Base-by-base conservation (phyloP, 2,888 invertebrate genomes). In the Pollenia labialis region DNA sequence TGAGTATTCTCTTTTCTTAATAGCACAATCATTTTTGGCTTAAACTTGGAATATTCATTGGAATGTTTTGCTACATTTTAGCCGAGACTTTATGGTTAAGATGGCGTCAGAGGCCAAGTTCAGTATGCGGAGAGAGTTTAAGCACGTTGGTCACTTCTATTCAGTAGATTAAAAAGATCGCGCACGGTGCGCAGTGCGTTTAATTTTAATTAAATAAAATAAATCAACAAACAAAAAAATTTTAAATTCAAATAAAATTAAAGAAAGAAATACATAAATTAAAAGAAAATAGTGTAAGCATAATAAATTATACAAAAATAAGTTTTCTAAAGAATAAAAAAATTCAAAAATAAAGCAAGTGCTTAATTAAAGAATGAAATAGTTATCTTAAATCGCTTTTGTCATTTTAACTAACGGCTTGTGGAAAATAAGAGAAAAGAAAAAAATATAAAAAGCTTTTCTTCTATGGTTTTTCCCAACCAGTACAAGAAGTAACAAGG, bases 31-130 rank as follows among this genome's bases (percentile, higher is more conserved):
- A 52, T 54, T 60, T 76, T 42, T 79, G 71, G 85, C 85, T 85
- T 80, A 66, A 75, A 83, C 60, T 81, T 66, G 76, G 74, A 66
- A 89, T 83, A 89, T 54, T 88, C 85, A 88, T 32, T 81, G 84
- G 87, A 85, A 82, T 79, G 68, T 72, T 87, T 85, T 75, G 88
- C 81, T 72, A 56, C 46, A 66, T 64, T 72, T 76, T 81, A 80
- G 58, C 54, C 83, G 56, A 86, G 88, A 88, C 88, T 85, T 88
- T 79, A 88, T 88, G 90, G 88, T 90, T 91, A 93, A 93, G 90
- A 93, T 93, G 93, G 93, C 93, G 93, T 91, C 93, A 90, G 90
- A 90, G 91, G 90, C 91, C 91, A 91, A 88, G 89, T 90, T 92
- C 91, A 92, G 93, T 92, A 92, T 91, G 90, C 90, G 90, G 90